Evolutionary conservation across 2,113 vertebrate species (phyloP).

Genomic region (Phyllopteryx taeniolatus): DNA sequence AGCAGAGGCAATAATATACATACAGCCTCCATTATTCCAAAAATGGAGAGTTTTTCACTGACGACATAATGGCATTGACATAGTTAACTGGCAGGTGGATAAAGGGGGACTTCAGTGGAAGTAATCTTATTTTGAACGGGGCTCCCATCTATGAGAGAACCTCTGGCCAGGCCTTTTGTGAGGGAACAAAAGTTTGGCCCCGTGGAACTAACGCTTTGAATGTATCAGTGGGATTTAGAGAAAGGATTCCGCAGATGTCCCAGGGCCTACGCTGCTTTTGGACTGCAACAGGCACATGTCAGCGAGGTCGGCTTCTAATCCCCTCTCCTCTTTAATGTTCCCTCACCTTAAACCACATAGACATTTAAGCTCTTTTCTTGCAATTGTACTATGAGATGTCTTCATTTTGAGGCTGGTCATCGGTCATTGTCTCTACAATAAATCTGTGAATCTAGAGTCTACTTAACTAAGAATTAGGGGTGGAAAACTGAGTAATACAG

Average conservation of each 20-base stretch:
- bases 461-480: no score
- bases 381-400: constrained; percentile 3
- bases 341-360: constrained; percentile 42
- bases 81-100: constrained; percentile 93
- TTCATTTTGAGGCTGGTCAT: constrained; percentile 4
- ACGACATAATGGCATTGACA: constrained; percentile 82
- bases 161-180: constrained; percentile 77
- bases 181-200: constrained; percentile 76
- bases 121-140: constrained; percentile 92
- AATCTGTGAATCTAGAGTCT: no score
- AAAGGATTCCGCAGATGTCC: constrained; percentile 76
- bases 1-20: constrained; percentile 87
- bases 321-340: constrained; percentile 17
- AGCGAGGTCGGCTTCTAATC: constrained; percentile 39
- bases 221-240: constrained; percentile 65
- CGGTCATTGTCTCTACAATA: not conserved
- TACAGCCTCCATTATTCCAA: constrained; percentile 79
- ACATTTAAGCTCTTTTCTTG: constrained; percentile 13
- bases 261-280: constrained; percentile 47
- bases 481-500: not conserved
- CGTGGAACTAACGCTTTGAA: constrained; percentile 77
- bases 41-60: constrained; percentile 83
- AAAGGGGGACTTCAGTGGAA: constrained; percentile 88
- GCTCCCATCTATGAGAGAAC: constrained; percentile 73
- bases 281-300: constrained; percentile 63